Base-by-base conservation (phyloP, 2,888 invertebrate species). In the Coelinius sp. region DNA sequence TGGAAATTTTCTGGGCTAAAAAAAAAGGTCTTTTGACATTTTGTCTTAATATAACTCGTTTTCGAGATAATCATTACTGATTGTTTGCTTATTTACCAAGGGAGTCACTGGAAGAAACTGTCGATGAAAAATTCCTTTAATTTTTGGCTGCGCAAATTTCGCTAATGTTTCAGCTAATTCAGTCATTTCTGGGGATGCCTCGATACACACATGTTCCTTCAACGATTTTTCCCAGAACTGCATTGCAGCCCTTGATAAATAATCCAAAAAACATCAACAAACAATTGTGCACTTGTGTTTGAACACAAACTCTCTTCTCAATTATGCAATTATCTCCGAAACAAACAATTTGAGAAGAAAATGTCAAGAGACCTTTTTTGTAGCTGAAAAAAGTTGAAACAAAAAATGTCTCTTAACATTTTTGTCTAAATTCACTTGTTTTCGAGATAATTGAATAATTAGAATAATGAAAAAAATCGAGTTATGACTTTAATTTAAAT, bases 201-300 rank as follows among this genome's bases (percentile, higher is more conserved):
- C 98, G 0, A 98, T 94, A 84, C 94, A 94, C 79, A 93, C 94
- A 85, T 95, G 95, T 88, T 98, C 97, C 81, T 90, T 92, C 31
- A 97, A 90, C 20, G 91, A 86, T 0, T 91, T 88, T 7, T 90
- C 89, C 97, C 97, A 98, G 14, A 91, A 89, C 2, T 89, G 86
- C 80, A 93, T 92, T 0, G 93, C 92, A 0, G 95, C 97, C 92
- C 92, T 92, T 73, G 49, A 79, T 73, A 71, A 76, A 76, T 31
- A 17, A 35, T 70, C 35, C 35, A 2, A 8, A 10, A 10, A 73
- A 52, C 25, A 56, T 63, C 35, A 65, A 67, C 62, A 38, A 75
- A 62, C 52, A 62, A 31, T 73, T 49, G 44, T n/a, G 22, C 8
- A n/a, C n/a, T 20, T 4, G 7, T n/a, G 10, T 25, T 53, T 25